Evolutionary conservation across 2,113 vertebrate species (phyloP).

Genomic region (Vanacampus margaritifer): DNA sequence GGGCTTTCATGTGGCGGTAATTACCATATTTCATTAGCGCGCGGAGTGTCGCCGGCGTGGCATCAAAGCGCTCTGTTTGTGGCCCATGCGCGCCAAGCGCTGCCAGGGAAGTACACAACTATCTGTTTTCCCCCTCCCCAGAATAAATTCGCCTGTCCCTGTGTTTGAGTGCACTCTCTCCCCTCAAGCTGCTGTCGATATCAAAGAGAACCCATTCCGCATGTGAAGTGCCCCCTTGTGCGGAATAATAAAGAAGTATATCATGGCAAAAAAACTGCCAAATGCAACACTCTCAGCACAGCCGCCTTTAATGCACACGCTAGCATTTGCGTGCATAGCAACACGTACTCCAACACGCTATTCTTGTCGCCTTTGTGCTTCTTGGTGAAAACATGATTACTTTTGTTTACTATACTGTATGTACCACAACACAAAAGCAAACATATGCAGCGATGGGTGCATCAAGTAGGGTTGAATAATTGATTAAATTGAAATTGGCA

Average conservation of each 20-base stretch:
- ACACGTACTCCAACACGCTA: constrained; percentile 25
- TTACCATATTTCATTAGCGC: constrained; percentile 79
- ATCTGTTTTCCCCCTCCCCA: constrained; percentile 57
- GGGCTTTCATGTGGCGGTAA: constrained; percentile 74
- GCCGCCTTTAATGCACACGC: constrained; percentile 49
- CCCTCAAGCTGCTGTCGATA: constrained; percentile 77
- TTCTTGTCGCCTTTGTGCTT: constrained; percentile 45
- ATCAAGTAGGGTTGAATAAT: not conserved
- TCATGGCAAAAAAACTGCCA: constrained; percentile 76
- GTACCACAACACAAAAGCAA: constrained; percentile 8
- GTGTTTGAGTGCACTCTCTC: constrained; percentile 81
- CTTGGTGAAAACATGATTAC: constrained; percentile 37
- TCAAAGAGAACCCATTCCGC: constrained; percentile 78
- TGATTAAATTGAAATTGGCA: no score
- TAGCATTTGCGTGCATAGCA: constrained; percentile 18
- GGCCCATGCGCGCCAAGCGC: constrained; percentile 56
- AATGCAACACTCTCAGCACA: constrained; percentile 70
- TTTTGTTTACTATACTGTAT: constrained; percentile 11
- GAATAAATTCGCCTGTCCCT: constrained; percentile 75
- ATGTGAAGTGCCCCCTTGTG: constrained; percentile 78
- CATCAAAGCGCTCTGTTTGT: constrained; percentile 73
- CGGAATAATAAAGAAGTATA: constrained; percentile 77
- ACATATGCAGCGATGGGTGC: not conserved
- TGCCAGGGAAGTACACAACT: constrained; percentile 70
- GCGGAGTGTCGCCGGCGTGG: constrained; percentile 70